These are phyloP conservation scores for Puntigrus tetrazona DNA, from an alignment of 2,113 vertebrate genomes.

Conservation along the genomic window DNA sequence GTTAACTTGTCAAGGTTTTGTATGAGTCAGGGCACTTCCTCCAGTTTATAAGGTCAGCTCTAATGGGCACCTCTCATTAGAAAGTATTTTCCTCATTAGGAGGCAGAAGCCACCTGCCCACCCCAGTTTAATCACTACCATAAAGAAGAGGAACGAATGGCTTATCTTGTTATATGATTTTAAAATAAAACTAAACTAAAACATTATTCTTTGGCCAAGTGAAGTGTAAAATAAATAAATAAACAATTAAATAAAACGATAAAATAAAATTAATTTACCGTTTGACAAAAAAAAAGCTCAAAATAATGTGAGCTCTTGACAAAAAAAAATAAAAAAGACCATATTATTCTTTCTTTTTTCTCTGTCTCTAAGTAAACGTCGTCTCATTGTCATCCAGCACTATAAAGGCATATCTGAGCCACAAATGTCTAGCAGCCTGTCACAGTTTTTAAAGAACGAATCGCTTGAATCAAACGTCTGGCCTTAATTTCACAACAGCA, in stretches of 20 bases:
- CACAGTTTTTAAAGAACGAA: not conserved
- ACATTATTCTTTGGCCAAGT: not conserved
- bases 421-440: not conserved
- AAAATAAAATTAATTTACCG: not conserved
- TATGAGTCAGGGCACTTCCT: slow-evolving; percentile 8
- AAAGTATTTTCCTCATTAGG: slow-evolving; percentile 29
- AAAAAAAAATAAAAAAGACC: not conserved
- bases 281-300: not conserved
- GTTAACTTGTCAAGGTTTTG: slow-evolving; percentile 11
- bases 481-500: slow-evolving; percentile 30
- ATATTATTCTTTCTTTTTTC: not conserved
- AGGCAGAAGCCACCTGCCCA: slow-evolving; percentile 22
- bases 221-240: not conserved
- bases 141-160: not conserved
- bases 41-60: slow-evolving; percentile 41
- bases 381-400: not conserved
- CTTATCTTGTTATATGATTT: not conserved
- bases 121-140: not conserved
- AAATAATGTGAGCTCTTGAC: not conserved
- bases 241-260: not conserved
- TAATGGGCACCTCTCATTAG: slow-evolving; percentile 29
- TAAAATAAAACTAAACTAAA: not conserved
- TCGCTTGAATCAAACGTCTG: not conserved
- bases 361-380: not conserved
- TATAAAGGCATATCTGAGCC: not conserved